A percentile compares a stretch with the other conserved stretches of the same genome.
These are phyloP conservation scores for Temnothorax longispinosus DNA, from an alignment of 1,140 invertebrate species.

Conservation along the genomic window DNA sequence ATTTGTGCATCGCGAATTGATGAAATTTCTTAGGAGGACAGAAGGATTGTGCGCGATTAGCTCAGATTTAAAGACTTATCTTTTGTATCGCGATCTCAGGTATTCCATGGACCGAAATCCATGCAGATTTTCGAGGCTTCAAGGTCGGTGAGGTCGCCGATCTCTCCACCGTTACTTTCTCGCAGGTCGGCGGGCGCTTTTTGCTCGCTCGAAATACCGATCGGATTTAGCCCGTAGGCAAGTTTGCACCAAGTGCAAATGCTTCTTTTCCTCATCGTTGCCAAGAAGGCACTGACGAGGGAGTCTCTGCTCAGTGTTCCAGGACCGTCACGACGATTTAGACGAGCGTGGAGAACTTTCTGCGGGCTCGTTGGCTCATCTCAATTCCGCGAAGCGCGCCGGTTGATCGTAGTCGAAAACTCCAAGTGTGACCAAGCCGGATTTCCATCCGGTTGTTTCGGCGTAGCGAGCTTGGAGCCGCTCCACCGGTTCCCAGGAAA, in stretches of 20 bases:
- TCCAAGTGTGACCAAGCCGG: neutral
- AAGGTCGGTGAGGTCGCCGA: slow-evolving; percentile 41
- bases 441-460: neutral
- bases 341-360: slow-evolving; percentile 12
- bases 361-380: slow-evolving; percentile 43
- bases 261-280: slow-evolving; percentile 62
- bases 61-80: neutral
- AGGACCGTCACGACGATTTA: slow-evolving; percentile 28
- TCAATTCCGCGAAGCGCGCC: slow-evolving; percentile 60
- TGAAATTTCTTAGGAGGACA: neutral
- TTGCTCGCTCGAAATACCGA: slow-evolving; percentile 57
- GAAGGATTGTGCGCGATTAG: neutral
- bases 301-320: slow-evolving; percentile 43
- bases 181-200: slow-evolving; percentile 57
- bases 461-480: slow-evolving; percentile 8
- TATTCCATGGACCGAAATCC: slow-evolving; percentile 30
- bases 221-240: slow-evolving; percentile 72
- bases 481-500: neutral
- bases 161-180: slow-evolving; percentile 52
- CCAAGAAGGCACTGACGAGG: slow-evolving; percentile 64
- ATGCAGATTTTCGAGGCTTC: slow-evolving; percentile 35
- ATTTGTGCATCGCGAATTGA: neutral
- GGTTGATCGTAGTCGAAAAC: slow-evolving; percentile 11
- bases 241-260: slow-evolving; percentile 48
- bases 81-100: neutral